Evolutionary conservation across 2,888 invertebrate genomes (phyloP).

Genomic region (Hololepta plana): DNA sequence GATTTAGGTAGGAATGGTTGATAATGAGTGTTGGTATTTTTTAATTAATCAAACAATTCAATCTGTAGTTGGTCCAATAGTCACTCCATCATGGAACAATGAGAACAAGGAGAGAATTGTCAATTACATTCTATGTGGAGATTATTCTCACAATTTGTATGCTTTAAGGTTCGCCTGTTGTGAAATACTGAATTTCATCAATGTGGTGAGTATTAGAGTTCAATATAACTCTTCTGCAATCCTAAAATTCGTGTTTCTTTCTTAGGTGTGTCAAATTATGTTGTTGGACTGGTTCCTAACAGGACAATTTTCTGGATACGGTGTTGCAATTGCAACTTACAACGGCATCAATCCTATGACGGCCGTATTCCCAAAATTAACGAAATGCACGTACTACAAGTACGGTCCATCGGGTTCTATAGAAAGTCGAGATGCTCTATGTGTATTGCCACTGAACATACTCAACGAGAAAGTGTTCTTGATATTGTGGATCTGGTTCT

Average conservation of each 20-base stretch:
- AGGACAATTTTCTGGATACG: conserved; percentile 42
- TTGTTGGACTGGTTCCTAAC: conserved; percentile 45
- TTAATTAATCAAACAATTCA: not conserved
- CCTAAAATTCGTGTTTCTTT: conserved; percentile 11
- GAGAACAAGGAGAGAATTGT: conserved; percentile 35
- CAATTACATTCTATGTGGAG: conserved; percentile 36
- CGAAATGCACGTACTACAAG: conserved; percentile 40
- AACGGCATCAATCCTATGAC: conserved; percentile 39
- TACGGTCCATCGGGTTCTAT: conserved; percentile 41
- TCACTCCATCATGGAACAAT: conserved; percentile 36
- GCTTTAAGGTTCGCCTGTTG: conserved; percentile 48
- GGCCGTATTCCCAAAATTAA: conserved; percentile 46
- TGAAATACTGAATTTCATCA: conserved; percentile 53
- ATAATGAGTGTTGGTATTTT: not conserved
- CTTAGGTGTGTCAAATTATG: conserved; percentile 48
- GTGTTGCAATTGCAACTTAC: conserved; percentile 33
- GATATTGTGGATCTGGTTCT: conserved; percentile 58
- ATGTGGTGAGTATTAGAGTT: conserved; percentile 51
- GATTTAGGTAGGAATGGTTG: conserved; percentile 31
- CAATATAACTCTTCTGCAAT: too few species aligned
- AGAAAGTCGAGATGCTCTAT: conserved; percentile 42
- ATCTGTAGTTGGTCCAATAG: conserved; percentile 33
- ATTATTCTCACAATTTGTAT: conserved; percentile 43
- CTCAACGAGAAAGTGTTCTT: conserved; percentile 65
- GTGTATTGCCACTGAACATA: conserved; percentile 59